These are phyloP conservation scores for Hedychridium roseum DNA, from an alignment of 2,888 invertebrate genomes.

Conservation along the genomic window DNA sequence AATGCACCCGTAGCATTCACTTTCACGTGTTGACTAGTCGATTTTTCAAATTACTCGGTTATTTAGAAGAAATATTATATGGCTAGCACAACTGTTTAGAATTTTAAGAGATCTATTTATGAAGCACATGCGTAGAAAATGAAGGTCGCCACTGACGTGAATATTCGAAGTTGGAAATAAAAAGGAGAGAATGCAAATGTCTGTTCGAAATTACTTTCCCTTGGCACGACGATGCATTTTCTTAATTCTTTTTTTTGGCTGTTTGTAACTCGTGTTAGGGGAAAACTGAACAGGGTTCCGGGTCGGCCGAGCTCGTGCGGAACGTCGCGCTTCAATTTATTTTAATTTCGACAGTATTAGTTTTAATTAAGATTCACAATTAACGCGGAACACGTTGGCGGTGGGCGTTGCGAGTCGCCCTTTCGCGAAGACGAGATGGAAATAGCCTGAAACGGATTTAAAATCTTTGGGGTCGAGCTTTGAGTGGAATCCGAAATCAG, in stretches of 20 bases:
- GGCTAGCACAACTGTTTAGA: too few relatives aligned
- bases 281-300: conserved; percentile 44
- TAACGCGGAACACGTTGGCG: conserved; percentile 31
- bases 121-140: too few relatives aligned
- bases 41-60: too few relatives aligned
- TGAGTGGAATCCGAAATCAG: too few relatives aligned
- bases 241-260: too few relatives aligned
- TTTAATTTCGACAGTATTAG: conserved; percentile 42
- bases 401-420: conserved; percentile 8
- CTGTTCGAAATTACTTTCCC: too few relatives aligned
- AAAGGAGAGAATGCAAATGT: background rate
- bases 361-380: conserved; percentile 43
- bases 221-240: background rate
- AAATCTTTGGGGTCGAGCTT: conserved; percentile 25
- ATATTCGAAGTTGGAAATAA: too few relatives aligned
- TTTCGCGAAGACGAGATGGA: conserved; percentile 18
- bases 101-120: too few relatives aligned
- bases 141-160: too few relatives aligned
- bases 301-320: too few relatives aligned
- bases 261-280: conserved; percentile 18
- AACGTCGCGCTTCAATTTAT: conserved; percentile 34
- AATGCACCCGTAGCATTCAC: conserved; percentile 25
- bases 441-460: conserved; percentile 21
- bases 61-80: too few relatives aligned
- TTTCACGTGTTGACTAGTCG: too few relatives aligned